Conservation (phyloP, 2,113 vertebrate genomes). For the Sapajus apella region DNA sequence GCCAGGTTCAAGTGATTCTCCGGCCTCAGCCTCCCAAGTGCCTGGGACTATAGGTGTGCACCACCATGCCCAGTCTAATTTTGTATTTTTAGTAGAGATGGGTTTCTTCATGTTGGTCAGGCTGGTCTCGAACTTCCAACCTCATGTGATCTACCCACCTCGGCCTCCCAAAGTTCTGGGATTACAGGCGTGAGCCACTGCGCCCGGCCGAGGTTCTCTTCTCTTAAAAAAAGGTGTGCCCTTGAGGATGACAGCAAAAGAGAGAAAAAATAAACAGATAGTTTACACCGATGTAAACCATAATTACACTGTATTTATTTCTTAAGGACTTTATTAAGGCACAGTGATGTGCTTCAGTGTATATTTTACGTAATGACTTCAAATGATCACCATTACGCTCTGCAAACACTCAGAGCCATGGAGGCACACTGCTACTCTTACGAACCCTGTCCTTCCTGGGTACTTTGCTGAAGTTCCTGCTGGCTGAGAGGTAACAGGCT, state of each 20-base stretch:
- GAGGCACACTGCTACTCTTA: rapidly evolving
- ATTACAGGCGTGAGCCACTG: no score
- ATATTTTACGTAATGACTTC: not conserved
- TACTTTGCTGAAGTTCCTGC: rapidly evolving
- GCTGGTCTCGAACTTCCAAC: no score
- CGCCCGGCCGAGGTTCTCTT: no score
- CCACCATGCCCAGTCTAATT: no score
- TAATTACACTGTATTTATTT: not conserved
- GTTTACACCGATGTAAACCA: rapidly evolving
- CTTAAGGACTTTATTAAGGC: not conserved
- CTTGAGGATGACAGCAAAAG: not conserved
- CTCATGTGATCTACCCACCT: no score
- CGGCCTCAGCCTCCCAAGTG: no score
- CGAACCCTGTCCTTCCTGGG: not conserved
- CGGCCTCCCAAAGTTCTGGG: no score
- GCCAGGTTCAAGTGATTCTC: no score
- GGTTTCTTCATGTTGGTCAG: no score
- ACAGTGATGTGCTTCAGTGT: rapidly evolving
- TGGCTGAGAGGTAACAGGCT: rapidly evolving
- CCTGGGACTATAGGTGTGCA: no score
- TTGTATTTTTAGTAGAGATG: no score
- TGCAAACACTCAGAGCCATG: rapidly evolving
- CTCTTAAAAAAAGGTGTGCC: not conserved
- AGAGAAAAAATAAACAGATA: not conserved
- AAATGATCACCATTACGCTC: rapidly evolving